These are phyloP conservation scores for Muschampia staudingeri DNA, from an alignment of 2,888 invertebrate species.

Conservation along the genomic window DNA sequence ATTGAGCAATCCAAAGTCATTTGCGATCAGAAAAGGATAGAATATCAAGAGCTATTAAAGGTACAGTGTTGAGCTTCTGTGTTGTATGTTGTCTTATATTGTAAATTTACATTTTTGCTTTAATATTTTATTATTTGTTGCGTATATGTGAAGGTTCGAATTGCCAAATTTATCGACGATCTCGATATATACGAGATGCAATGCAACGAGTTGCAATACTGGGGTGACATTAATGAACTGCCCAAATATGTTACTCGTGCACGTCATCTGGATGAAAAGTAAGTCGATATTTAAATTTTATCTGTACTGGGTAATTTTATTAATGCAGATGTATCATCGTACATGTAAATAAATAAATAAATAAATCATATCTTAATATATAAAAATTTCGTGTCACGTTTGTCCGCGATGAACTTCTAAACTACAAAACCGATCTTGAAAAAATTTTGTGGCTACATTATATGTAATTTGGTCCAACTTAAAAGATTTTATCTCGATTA, in stretches of 20 bases:
- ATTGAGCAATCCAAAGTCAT: constrained; percentile 96
- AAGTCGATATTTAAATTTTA: constrained; percentile 59
- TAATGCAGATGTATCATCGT: neutral
- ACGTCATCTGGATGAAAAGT: constrained; percentile 94
- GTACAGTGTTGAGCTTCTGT: constrained; percentile 71
- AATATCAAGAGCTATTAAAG: constrained; percentile 96
- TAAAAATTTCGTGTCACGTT: too few species aligned
- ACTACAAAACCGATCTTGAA: too few species aligned
- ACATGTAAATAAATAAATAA: too few species aligned
- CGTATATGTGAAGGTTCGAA: constrained; percentile 86
- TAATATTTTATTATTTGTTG: neutral
- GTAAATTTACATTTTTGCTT: neutral
- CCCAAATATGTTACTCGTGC: constrained; percentile 96
- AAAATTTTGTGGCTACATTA: too few species aligned
- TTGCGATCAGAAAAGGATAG: constrained; percentile 95
- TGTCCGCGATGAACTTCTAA: too few species aligned
- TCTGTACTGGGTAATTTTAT: neutral
- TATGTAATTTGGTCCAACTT: too few species aligned
- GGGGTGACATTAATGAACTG: constrained; percentile 96
- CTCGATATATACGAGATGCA: constrained; percentile 95
- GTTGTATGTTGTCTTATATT: neutral
- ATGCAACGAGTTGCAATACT: constrained; percentile 96
- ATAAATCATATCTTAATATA: neutral
- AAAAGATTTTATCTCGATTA: too few species aligned
- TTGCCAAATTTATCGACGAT: constrained; percentile 96